Base-by-base conservation (phyloP, 2,797 vertebrate genomes). In the Phalanger gymnotis region DNA sequence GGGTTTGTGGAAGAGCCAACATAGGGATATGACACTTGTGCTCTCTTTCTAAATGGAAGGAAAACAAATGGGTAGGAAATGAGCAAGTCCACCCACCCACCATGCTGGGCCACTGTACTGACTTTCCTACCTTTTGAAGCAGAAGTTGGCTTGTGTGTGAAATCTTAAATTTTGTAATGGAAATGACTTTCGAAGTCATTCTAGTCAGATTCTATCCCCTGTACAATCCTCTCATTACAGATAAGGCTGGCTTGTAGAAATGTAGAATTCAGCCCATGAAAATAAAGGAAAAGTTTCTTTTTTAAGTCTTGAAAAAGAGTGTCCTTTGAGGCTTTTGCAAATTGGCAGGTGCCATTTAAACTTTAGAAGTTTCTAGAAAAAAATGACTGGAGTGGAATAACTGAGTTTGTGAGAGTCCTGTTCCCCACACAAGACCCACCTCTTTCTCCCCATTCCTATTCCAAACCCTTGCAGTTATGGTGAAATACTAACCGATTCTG, bases 401-500 rank as follows among this genome's bases (percentile, higher is more conserved):
- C 27, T 28, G 34, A 66, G n/a, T 27, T n/a, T 31, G 58, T n/a
- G 16, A 47, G 7, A 89, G 25, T 87, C 25, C 40, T 87, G 40
- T 87, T 87, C 31, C 40, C 73, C 5, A 51, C 73, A 27, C 40
- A 87, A 51, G 3, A 10, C 3, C 1, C 40, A 87, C 73, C 73
- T 51, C 40, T 87, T 27, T 11, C 40, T 25, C 40, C 40, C 73
- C 9, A 27, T 54, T 16, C n/a, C 90, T 58, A 22, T 0, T 47
- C 61, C 47, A n/a, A 2, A 54, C 5, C 51, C 47, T 81, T 66
- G 40, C n/a, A 0, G 52, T 3, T 73, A 90, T 47, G 55, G 14
- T 2, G 81, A 25, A 97, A 96, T 97, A 98, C 99, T 99, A 95
- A 99, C 99, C 99, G 91, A 98, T 98, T 99, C 99, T 99, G 98